Conservation (phyloP, 2,888 invertebrate genomes). For the Gnatocerus cornutus region DNA sequence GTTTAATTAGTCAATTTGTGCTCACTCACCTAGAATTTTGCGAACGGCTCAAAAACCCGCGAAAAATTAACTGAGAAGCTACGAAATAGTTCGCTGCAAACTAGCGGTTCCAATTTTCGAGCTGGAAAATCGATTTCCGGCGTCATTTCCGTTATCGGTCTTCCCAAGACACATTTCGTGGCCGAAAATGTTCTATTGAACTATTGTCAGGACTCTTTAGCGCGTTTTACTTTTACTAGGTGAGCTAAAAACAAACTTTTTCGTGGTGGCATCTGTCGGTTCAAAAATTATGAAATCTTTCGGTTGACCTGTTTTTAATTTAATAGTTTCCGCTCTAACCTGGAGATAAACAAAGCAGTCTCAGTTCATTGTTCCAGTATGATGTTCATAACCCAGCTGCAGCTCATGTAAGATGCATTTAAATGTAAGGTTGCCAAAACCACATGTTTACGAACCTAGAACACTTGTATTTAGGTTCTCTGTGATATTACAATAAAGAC, state of each 20-base stretch:
- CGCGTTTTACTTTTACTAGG: background rate
- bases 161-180: background rate
- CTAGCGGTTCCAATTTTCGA: no score
- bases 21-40: no score
- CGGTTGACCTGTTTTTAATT: slow-evolving; percentile 11
- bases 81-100: no score
- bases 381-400: slow-evolving; percentile 41
- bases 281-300: slow-evolving; percentile 26
- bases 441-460: slow-evolving; percentile 35
- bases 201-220: no score
- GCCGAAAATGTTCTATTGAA: no score
- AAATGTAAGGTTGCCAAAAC: slow-evolving; percentile 42
- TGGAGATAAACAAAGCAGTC: slow-evolving; percentile 37
- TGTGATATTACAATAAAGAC: slow-evolving; percentile 37
- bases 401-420: slow-evolving; percentile 45
- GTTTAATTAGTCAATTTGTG: no score
- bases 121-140: background rate
- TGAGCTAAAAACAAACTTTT: no score
- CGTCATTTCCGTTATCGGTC: slow-evolving; percentile 1
- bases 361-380: slow-evolving; percentile 29
- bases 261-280: no score
- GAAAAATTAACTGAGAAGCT: no score
- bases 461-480: slow-evolving; percentile 19
- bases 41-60: no score
- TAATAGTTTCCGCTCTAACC: slow-evolving; percentile 30